Conservation (phyloP, 2,113 vertebrate genomes). For the Amblyornis subalaris region DNA sequence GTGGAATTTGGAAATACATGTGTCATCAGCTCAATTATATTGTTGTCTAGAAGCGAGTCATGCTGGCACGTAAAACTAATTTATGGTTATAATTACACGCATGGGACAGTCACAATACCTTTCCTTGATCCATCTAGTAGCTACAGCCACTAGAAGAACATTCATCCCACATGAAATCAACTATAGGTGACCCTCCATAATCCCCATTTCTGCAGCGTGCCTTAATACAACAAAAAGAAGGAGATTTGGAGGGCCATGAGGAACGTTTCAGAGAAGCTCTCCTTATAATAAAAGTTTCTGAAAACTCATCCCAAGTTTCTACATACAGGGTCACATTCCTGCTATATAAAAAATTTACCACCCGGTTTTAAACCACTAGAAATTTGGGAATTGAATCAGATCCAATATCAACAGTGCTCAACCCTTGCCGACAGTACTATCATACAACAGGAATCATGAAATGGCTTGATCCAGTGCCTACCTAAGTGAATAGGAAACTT, state of each 20-base stretch:
- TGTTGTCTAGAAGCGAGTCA: not conserved
- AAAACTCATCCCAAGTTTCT: not conserved
- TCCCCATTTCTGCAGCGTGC: not conserved
- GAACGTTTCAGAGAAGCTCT: not conserved
- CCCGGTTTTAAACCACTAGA: not conserved
- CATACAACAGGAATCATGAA: not conserved
- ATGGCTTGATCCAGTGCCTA: not conserved
- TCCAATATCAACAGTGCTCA: not conserved
- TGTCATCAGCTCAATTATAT: not conserved
- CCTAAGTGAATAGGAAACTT: not conserved
- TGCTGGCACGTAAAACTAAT: not conserved
- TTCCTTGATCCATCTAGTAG: not conserved
- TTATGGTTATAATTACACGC: not conserved
- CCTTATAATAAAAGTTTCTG: not conserved
- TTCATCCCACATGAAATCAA: not conserved
- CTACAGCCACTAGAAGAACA: not conserved
- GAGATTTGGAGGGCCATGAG: not conserved
- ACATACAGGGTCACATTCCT: not conserved
- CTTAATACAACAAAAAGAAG: not conserved
- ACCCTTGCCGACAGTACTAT: not conserved
- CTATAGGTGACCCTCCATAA: not conserved
- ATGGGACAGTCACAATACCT: not conserved
- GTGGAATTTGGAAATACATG: slow-evolving; percentile 1
- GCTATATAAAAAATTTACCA: not conserved
- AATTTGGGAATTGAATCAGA: not conserved